Evolutionary conservation across 1,140 invertebrate genomes (phyloP), one percentile per base, ranked within the genome.

Genomic region (Bombyx mandarina): DNA sequence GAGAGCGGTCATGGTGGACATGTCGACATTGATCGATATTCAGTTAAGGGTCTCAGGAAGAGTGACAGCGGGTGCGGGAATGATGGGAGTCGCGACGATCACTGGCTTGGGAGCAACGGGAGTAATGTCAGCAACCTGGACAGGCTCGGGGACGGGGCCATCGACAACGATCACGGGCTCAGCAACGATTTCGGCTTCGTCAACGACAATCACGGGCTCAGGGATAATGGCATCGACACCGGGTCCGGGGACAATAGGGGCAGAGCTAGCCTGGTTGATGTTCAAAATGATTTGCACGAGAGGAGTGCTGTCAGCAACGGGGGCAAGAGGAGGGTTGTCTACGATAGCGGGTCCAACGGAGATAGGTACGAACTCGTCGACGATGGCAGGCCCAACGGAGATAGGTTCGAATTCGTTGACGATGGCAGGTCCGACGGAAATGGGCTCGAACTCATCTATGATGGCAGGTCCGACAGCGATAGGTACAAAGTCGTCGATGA

Each of bases 401-500:
- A 59, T 61, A 42, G 63, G 62, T 7, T 64, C 51, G 54, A 59
- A 12, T 52, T 80, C 80, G 42, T 65, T 63, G 54, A 81, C 49
- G 58, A 81, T 75, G 18, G 47, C 58, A 10, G 57, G 52, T 42
- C 54, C 60, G 44, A 67, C 59, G 54, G 47, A 61, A 56, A 76
- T 50, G 55, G 63, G 42, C 3, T 65, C 52, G 12, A 66, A 35
- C 26, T 35, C 56, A 35, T 63, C 69, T 45, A 69, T 73, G 63
- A 73, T 76, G 61, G 71, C 73, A 45, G 77, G 77, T 66, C 76
- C 68, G 44, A 76, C 77, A 74, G 60, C 67, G 45, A 78, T 61
- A 9, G 56, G 52, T 9, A 59, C 54, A 46, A 8, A 26, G 57
- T 77, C 74, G 46, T 72, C 60, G 35, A 63, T 63, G 12, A 54